These are phyloP conservation scores for Onychomys torridus DNA, from an alignment of 2,797 vertebrate genomes.

Conservation along the genomic window DNA sequence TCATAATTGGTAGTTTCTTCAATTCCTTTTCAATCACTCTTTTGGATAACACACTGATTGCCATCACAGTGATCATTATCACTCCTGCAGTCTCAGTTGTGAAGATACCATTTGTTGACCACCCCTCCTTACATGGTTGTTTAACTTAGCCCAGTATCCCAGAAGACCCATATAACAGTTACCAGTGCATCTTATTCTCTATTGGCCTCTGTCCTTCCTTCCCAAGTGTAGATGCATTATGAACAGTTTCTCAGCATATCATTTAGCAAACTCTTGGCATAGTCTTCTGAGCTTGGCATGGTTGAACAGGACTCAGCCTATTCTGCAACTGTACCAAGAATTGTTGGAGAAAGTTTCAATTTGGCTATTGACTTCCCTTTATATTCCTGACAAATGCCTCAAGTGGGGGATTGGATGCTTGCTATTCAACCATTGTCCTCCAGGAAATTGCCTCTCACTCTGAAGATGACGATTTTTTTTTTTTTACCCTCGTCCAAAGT, in stretches of 20 bases:
- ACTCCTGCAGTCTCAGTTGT: background rate
- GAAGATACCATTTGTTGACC: background rate
- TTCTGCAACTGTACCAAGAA: background rate
- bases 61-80: background rate
- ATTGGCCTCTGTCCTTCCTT: background rate
- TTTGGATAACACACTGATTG: background rate
- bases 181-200: background rate
- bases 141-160: background rate
- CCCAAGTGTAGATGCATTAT: background rate
- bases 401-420: background rate
- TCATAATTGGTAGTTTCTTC: background rate
- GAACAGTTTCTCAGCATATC: background rate
- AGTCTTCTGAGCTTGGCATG: background rate
- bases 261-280: background rate
- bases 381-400: conserved; percentile 11
- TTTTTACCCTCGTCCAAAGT: background rate
- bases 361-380: conserved; percentile 35
- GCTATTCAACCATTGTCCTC: background rate
- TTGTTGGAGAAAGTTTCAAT: conserved; percentile 22
- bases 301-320: background rate
- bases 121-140: background rate
- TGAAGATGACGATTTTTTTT: background rate
- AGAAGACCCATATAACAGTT: background rate
- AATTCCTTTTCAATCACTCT: background rate
- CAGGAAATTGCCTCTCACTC: background rate